Evolutionary conservation across 2,113 vertebrate species (phyloP), one percentile per base, ranked within the genome.

Genomic region (Meleagris gallopavo): DNA sequence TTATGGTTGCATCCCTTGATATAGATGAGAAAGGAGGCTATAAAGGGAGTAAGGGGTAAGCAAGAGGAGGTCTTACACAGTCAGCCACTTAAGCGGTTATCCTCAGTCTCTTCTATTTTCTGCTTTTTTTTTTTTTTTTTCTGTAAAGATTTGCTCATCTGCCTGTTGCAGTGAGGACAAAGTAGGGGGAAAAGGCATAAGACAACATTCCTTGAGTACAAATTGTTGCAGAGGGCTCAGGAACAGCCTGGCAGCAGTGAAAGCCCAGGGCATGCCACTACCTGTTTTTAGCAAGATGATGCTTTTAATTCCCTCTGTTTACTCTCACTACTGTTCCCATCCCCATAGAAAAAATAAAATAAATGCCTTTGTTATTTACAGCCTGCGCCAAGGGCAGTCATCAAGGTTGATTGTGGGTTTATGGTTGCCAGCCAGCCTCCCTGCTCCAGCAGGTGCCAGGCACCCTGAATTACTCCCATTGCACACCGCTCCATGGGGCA

Each of bases 391-490:
- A 96, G 91, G 86, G 91, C 92, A 95, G 93, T 96, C 97, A 96
- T 93, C 96, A 97, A 96, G 95, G 96, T 85, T 97, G 96, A 97
- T 54, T 86, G 93, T 9, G 10, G 90, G 95, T 96, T 96, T 95
- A 91, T 43, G 75, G 97, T 96, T 97, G 97, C 98, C 97, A 96
- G 97, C 95, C 81, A 90, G 88, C 82, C 94, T 97, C 94, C 97
- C 96, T 93, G 94, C 95, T 97, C 97, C 97, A 98, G 96, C 97
- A 98, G 97, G 98, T 98, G 98, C 98, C 98, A 98, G 98, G 98
- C 97, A 98, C 98, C 22, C 95, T 93, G 88, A 94, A 90, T 90
- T 89, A 77, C 97, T 98, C 97, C 97, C 94, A 95, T 96, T 97
- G 97, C 95, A 55, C 97, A 91, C 96, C 98, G 97, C 96, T 97